Percentiles rank a stretch among this genome's conserved stretches.
Evolutionary conservation across 2,888 invertebrate genomes (phyloP).

Genomic region (Caenorhabditis sp.): DNA sequence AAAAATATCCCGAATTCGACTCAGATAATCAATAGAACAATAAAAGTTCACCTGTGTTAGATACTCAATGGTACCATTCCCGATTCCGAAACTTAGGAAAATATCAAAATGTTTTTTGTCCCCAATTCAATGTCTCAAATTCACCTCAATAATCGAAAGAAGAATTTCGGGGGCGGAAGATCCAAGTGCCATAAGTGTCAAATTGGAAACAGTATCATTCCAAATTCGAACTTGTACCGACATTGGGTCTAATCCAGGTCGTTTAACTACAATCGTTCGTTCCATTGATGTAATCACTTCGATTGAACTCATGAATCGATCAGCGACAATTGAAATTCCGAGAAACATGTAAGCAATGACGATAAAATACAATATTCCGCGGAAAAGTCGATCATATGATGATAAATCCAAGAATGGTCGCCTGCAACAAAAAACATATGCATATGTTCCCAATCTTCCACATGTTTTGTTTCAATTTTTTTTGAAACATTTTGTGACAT

Average conservation of each 20-base stretch:
- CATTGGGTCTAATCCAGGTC: conserved; percentile 85
- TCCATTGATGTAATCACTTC: conserved; percentile 94
- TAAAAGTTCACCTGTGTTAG: no score
- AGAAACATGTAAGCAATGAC: conserved; percentile 92
- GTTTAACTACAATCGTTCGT: conserved; percentile 88
- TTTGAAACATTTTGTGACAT: neutral
- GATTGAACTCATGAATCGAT: conserved; percentile 98
- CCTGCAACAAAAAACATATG: conserved; percentile 60
- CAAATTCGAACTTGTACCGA: conserved; percentile 88
- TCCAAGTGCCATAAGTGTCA: conserved; percentile 95
- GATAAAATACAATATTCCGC: conserved; percentile 89
- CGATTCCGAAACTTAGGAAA: no score
- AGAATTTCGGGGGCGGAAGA: conserved; percentile 98
- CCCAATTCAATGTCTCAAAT: no score
- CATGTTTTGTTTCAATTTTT: neutral
- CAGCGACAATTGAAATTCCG: conserved; percentile 97
- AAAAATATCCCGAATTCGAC: no score
- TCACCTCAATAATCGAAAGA: conserved; percentile 95
- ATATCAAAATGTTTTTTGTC: no score
- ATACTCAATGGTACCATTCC: no score
- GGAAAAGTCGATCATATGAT: conserved; percentile 56
- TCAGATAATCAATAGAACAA: no score
- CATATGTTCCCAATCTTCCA: no score
- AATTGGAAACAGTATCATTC: conserved; percentile 98
- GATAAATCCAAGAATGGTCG: conserved; percentile 68